Conservation (phyloP, 2,113 vertebrate genomes). For the Coregonus clupeaformis region DNA sequence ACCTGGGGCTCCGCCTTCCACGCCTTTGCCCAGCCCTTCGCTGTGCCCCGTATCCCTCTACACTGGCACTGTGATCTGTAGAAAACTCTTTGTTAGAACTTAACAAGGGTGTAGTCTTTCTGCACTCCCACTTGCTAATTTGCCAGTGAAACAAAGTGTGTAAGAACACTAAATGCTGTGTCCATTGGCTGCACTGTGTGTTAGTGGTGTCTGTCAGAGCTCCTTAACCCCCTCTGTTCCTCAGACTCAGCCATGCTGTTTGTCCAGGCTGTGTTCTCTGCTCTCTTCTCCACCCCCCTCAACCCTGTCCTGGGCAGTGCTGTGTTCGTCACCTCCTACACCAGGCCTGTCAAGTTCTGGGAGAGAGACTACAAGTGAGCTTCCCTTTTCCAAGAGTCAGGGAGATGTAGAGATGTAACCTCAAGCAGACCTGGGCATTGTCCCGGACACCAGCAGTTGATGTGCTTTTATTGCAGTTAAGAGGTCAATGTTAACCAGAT, state of each 20-base stretch:
- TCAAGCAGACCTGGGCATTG: too few species aligned
- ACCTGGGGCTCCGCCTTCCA: slow-evolving; percentile 93
- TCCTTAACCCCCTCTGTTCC: slow-evolving; percentile 56
- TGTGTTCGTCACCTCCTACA: slow-evolving; percentile 90
- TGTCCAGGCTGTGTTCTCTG: slow-evolving; percentile 85
- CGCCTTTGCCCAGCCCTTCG: slow-evolving; percentile 89
- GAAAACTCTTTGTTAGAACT: too few species aligned
- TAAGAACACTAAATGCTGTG: too few species aligned
- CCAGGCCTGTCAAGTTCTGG: slow-evolving; percentile 89
- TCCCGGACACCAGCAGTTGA: too few species aligned
- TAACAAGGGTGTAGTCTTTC: too few species aligned
- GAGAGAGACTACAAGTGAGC: slow-evolving; percentile 90
- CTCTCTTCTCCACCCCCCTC: slow-evolving; percentile 86
- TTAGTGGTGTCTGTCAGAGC: neutral
- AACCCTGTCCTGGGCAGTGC: slow-evolving; percentile 89
- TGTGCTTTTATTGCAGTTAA: too few species aligned
- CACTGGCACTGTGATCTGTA: neutral
- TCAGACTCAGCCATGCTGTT: slow-evolving; percentile 90
- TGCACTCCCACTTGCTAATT: too few species aligned
- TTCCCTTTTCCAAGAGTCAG: neutral
- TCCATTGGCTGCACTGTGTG: too few species aligned
- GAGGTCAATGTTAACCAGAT: too few species aligned
- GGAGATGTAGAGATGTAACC: neutral
- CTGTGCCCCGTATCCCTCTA: slow-evolving; percentile 88
- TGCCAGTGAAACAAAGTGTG: too few species aligned